Conservation (phyloP, 2,113 vertebrate genomes). For the Egretta garzetta region DNA sequence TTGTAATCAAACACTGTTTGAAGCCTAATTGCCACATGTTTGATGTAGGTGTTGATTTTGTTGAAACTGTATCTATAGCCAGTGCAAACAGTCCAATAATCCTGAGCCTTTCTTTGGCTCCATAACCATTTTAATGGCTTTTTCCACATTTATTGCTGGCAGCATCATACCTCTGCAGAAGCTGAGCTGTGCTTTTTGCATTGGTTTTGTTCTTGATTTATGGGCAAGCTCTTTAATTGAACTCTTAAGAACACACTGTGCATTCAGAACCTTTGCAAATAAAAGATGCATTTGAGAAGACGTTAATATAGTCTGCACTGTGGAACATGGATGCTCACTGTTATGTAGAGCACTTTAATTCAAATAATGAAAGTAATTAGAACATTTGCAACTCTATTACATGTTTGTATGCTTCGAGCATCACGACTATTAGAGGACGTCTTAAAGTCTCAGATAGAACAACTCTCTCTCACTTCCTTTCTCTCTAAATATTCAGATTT, state of each 20-base stretch:
- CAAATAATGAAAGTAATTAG: neutral
- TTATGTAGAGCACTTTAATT: neutral
- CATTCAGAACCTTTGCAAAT: neutral
- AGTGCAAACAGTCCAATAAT: neutral
- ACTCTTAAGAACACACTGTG: neutral
- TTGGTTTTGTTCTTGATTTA: slow-evolving; percentile 42
- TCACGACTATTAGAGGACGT: neutral
- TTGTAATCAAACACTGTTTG: slow-evolving; percentile 10
- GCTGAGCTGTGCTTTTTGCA: neutral
- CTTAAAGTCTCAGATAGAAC: neutral
- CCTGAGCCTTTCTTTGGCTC: neutral
- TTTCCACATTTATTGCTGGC: slow-evolving; percentile 29
- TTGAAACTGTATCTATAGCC: neutral
- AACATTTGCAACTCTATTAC: neutral
- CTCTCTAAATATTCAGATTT: neutral
- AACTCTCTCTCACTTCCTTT: neutral
- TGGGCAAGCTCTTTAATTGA: neutral
- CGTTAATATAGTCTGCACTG: neutral
- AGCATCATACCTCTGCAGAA: neutral
- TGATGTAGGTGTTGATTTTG: neutral
- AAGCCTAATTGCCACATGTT: neutral
- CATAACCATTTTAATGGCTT: neutral
- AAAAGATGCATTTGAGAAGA: neutral
- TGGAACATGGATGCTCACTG: neutral
- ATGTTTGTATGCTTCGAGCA: neutral